phyloP scores from a whole-genome alignment of 2,113 vertebrate genomes.

The Leptodactylus fuscus region DNA sequence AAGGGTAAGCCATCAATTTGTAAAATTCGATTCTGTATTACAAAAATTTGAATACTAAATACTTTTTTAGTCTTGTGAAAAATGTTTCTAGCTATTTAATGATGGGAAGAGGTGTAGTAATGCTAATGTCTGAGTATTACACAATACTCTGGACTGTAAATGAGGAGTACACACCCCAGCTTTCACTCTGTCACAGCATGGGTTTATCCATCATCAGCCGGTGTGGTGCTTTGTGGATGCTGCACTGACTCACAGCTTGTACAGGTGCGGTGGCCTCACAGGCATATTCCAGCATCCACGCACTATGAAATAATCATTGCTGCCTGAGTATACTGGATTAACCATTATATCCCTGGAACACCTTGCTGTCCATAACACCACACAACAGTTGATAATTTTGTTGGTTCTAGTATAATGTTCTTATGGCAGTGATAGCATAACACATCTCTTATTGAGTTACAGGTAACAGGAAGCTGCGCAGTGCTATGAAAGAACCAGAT shows the following conservation, averaged over 20 bases:
- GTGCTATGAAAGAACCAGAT: too few relatives aligned
- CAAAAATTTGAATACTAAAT: too few relatives aligned
- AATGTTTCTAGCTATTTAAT: too few relatives aligned
- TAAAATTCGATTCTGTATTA: too few relatives aligned
- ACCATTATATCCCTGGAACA: not conserved
- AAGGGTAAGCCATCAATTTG: too few relatives aligned
- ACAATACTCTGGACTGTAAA: not conserved
- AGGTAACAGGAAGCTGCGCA: too few relatives aligned
- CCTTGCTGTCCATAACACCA: not conserved
- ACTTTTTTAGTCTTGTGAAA: too few relatives aligned
- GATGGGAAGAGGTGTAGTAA: not conserved
- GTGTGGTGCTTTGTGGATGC: not conserved
- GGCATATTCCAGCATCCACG: not conserved
- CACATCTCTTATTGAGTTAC: too few relatives aligned
- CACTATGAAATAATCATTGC: not conserved
- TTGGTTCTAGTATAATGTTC: too few relatives aligned
- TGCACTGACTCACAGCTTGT: slow-evolving; percentile 12
- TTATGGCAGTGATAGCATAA: too few relatives aligned
- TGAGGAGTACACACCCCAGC: not conserved
- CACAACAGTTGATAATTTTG: not conserved
- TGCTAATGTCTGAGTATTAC: not conserved
- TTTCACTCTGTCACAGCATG: not conserved
- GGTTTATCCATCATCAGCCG: not conserved
- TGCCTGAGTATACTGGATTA: not conserved
- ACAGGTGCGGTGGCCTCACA: not conserved